Percentiles rank a stretch among this genome's conserved stretches.
Conservation (phyloP, 2,888 invertebrate genomes). For the Drosophila buzzatii region DNA sequence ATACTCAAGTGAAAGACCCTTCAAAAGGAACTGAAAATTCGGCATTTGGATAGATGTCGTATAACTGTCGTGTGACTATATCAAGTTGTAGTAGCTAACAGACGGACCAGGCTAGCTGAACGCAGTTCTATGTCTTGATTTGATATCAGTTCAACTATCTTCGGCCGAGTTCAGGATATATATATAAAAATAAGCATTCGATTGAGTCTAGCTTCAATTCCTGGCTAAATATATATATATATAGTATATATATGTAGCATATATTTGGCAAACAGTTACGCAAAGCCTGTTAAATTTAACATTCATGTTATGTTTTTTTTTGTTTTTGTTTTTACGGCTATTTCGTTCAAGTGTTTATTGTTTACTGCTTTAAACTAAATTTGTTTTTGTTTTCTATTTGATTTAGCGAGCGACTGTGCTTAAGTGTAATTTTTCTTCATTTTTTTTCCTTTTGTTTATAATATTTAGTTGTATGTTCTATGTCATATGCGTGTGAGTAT, state of each 20-base stretch:
- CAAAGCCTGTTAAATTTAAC: conserved; percentile 1
- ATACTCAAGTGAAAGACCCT: no score
- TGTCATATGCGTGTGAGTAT: conserved; percentile 25
- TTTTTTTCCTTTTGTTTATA: not conserved
- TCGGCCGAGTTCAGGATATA: not conserved
- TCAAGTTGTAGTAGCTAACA: no score
- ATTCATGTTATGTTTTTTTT: not conserved
- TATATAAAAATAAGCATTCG: not conserved
- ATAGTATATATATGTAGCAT: not conserved
- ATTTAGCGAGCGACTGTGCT: not conserved
- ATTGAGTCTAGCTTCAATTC: conserved; percentile 18
- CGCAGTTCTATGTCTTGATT: no score
- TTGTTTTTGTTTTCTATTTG: conserved; percentile 1
- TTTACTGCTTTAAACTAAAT: not conserved
- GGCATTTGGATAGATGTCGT: no score
- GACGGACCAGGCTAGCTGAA: no score
- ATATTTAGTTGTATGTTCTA: conserved; percentile 3
- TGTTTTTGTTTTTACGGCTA: not conserved
- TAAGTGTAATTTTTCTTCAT: not conserved
- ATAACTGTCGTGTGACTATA: no score
- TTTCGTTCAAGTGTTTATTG: conserved; percentile 11
- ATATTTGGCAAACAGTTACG: not conserved
- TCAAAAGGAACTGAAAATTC: no score
- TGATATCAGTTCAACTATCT: no score
- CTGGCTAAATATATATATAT: conserved; percentile 11